Evolutionary conservation across 2,797 vertebrate species (phyloP).

Genomic region (Enteromius trimaculatus): DNA sequence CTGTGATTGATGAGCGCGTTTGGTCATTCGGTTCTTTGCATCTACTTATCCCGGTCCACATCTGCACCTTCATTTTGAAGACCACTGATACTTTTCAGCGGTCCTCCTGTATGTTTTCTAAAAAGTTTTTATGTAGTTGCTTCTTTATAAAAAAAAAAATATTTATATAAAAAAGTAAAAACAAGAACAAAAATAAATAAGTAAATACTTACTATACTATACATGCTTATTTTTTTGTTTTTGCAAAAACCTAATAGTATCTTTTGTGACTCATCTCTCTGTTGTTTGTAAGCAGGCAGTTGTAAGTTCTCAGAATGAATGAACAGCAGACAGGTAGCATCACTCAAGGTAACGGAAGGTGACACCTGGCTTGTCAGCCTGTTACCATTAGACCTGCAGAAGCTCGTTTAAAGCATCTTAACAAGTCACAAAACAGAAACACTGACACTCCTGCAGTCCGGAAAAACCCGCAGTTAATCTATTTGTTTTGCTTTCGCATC

Average conservation of each 20-base stretch:
- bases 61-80: conserved; percentile 26
- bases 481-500: conserved; percentile 10
- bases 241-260: not conserved
- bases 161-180: not conserved
- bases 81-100: not conserved
- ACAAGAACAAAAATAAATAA: not conserved
- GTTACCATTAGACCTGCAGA: conserved; percentile 29
- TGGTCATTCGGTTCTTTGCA: conserved; percentile 2
- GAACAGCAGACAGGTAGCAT: conserved; percentile 29
- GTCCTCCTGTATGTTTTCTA: not conserved
- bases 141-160: not conserved
- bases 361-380: conserved; percentile 26
- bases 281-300: conserved; percentile 21
- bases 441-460: conserved; percentile 8
- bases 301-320: conserved; percentile 21
- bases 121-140: not conserved
- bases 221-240: not conserved
- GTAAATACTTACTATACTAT: not conserved
- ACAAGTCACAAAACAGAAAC: conserved; percentile 35
- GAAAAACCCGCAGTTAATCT: conserved; percentile 26
- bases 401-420: conserved; percentile 42
- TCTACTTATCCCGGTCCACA: conserved; percentile 1
- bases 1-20: conserved; percentile 61
- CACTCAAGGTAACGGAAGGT: conserved; percentile 46
- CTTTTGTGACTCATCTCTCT: conserved; percentile 1